These are phyloP conservation scores for Atethmia centrago DNA, from an alignment of 2,888 invertebrate species.

Conservation along the genomic window DNA sequence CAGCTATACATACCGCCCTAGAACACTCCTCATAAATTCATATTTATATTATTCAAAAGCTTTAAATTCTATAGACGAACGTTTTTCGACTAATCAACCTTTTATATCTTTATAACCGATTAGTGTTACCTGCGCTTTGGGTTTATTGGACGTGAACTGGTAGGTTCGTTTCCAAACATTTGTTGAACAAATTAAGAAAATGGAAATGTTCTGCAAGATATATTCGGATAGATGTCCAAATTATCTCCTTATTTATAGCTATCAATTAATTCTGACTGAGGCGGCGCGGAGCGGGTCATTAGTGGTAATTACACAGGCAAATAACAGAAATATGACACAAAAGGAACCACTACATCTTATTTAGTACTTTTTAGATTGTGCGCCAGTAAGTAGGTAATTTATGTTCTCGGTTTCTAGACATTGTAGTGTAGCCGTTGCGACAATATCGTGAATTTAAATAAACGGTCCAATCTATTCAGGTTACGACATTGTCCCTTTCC, in stretches of 20 bases:
- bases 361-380: constrained; percentile 62
- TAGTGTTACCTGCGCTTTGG: constrained; percentile 61
- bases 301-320: constrained; percentile 66
- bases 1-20: constrained; percentile 32
- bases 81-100: constrained; percentile 58
- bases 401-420: constrained; percentile 60
- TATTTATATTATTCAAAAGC: constrained; percentile 43
- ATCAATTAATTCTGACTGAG: constrained; percentile 71
- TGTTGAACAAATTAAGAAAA: constrained; percentile 62
- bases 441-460: constrained; percentile 67
- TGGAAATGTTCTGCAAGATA: constrained; percentile 62
- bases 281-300: constrained; percentile 62
- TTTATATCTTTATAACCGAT: constrained; percentile 64
- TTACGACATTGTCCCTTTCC: constrained; percentile 74
- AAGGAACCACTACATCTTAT: constrained; percentile 64
- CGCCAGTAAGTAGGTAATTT: constrained; percentile 56
- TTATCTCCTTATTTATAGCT: constrained; percentile 71
- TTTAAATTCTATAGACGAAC: constrained; percentile 27
- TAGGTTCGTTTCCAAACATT: constrained; percentile 51
- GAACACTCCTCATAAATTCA: constrained; percentile 27
- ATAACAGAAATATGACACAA: constrained; percentile 69
- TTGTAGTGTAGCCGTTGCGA: constrained; percentile 64
- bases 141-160: constrained; percentile 57
- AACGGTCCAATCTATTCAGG: constrained; percentile 68
- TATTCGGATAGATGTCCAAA: constrained; percentile 67